A percentile compares a stretch with the other conserved stretches of the same genome.
These are phyloP conservation scores for Drosophila affinis DNA, from an alignment of 2,888 invertebrate species.

Conservation along the genomic window DNA sequence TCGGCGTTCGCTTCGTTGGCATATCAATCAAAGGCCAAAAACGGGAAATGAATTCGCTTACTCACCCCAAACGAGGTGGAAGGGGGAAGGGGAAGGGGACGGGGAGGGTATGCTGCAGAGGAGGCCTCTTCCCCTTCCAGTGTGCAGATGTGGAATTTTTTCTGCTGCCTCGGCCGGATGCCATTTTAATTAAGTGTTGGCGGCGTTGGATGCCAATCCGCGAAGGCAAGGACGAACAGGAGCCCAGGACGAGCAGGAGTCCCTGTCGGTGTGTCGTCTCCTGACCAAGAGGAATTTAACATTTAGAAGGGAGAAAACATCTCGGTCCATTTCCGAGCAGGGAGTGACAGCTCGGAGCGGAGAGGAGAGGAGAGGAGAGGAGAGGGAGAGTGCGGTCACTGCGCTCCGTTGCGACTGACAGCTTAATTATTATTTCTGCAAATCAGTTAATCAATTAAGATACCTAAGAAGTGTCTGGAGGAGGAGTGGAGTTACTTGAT, in stretches of 20 bases:
- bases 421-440: conserved; percentile 72
- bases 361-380: conserved; percentile 5
- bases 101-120: conserved; percentile 5
- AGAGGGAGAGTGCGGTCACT: neutral
- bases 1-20: conserved; percentile 65
- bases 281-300: conserved; percentile 59
- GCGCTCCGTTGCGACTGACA: conserved; percentile 62
- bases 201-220: neutral
- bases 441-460: conserved; percentile 72
- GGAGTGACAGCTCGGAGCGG: neutral
- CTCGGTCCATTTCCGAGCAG: neutral
- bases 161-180: conserved; percentile 60
- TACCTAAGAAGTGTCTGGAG: conserved; percentile 6
- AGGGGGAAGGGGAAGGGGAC: conserved; percentile 2
- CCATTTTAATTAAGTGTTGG: conserved; percentile 73
- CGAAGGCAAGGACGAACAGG: neutral
- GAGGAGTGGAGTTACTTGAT: conserved; percentile 42
- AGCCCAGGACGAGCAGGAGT: conserved; percentile 33
- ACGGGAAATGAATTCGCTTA: conserved; percentile 73
- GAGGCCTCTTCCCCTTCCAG: neutral
- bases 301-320: conserved; percentile 37
- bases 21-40: conserved; percentile 73
- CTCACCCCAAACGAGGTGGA: conserved; percentile 53
- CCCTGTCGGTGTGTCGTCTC: conserved; percentile 42
- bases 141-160: conserved; percentile 29